Evolutionary conservation across 2,113 vertebrate species (phyloP), one percentile per base, ranked within the genome.

Genomic region (Sinocyclocheilus grahami): DNA sequence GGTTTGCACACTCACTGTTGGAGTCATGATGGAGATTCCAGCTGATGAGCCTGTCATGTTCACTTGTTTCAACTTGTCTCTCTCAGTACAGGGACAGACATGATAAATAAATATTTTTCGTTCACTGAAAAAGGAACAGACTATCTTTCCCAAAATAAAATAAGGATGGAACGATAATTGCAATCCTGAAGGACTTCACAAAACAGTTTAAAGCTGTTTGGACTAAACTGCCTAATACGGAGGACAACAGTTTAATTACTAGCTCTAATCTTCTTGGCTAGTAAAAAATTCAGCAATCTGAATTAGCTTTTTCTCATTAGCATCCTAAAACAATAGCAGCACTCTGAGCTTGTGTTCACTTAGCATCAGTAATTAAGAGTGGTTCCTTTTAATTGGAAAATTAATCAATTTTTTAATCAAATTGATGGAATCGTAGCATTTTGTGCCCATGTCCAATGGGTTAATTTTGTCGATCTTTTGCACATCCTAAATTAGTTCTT

Each of bases 21-120:
- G 20, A 71, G 13, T 84, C 78, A 80, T 42, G 85, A 72, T 11
- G 30, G 76, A 89, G 79, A 84, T 88, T 83, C 86, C 77, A 77
- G 42, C 53, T 85, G 87, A 90, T 88, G 55, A 77, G 63, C 6
- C 79, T 80, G 83, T 86, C 82, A 83, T 62, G 75, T 62, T 55
- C 84, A 84, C 55, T 80, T 60, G 53, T 83, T 65, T 74, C 78
- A 42, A 84, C 62, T 82, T 1, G 3, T 78, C 75, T 69, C 78
- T 76, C 30, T 22, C 79, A 18, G 20, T 18, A 14, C 27, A 82
- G 48, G 24, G 63, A 39, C 67, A 55, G 60, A 85, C 24, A 65
- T 30, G 16, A 80, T 53, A 16, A 65, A 20, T 13, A 72, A 37
- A 72, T 55, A 10, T 48, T n/a, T 75, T 86, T 60, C 37, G 9